phyloP scores from a whole-genome alignment of 2,888 invertebrate species.

The Hydraecia micacea region DNA sequence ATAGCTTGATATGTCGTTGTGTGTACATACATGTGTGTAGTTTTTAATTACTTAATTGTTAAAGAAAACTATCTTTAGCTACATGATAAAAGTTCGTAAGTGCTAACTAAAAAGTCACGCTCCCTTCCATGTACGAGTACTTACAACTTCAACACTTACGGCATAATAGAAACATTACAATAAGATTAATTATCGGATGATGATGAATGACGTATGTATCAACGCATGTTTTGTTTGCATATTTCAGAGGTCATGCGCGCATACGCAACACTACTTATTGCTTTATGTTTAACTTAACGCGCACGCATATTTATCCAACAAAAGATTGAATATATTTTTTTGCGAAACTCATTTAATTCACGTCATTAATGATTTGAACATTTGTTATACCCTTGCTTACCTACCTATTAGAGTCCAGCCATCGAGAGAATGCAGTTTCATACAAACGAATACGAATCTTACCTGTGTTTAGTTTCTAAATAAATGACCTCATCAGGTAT shows the following conservation, averaged over 20 bases:
- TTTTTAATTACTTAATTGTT: not conserved
- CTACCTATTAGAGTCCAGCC: not conserved
- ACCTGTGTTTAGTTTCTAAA: not conserved
- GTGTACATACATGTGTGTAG: not conserved
- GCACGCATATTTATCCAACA: slow-evolving; percentile 12
- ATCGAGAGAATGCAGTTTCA: not conserved
- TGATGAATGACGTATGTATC: slow-evolving; percentile 66
- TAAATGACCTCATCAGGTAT: not conserved
- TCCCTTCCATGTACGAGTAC: not conserved
- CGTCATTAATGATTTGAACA: not conserved
- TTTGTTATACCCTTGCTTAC: not conserved
- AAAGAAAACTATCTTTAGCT: not conserved
- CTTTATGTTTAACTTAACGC: slow-evolving; percentile 20
- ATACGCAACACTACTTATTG: slow-evolving; percentile 41
- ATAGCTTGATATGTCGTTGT: too few species aligned
- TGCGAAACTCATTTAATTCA: slow-evolving; percentile 15
- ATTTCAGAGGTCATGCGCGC: slow-evolving; percentile 64
- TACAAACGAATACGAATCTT: too few species aligned
- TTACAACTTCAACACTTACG: slow-evolving; percentile 33
- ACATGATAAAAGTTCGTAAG: not conserved
- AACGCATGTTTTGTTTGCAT: slow-evolving; percentile 40
- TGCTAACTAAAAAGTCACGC: slow-evolving; percentile 20
- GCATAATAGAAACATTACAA: slow-evolving; percentile 65
- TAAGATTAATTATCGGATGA: slow-evolving; percentile 68
- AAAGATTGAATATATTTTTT: slow-evolving; percentile 13